Conservation (phyloP, 2,888 invertebrate genomes). For the Endotricha flammealis region DNA sequence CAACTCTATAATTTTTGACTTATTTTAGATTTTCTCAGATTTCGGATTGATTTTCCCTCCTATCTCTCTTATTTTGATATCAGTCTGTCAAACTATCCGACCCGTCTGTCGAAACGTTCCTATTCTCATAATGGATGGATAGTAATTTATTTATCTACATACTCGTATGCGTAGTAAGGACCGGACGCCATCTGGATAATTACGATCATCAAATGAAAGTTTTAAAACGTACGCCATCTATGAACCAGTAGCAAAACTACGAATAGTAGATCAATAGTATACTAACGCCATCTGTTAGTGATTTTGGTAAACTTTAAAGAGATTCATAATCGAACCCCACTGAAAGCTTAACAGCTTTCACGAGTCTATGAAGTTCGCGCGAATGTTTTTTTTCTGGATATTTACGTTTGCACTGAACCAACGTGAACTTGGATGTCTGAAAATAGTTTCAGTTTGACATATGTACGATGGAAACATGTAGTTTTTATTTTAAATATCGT, state of each 20-base stretch:
- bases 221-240: background rate
- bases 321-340: conserved; percentile 21
- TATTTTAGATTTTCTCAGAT: too few relatives aligned
- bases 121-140: too few relatives aligned
- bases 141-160: too few relatives aligned
- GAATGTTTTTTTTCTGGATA: conserved; percentile 36
- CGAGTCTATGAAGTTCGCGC: conserved; percentile 18
- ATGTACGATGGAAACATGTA: conserved; percentile 71
- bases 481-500: conserved; percentile 69
- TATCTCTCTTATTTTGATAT: too few relatives aligned
- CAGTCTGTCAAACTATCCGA: too few relatives aligned
- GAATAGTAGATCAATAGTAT: background rate
- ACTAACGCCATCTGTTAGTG: background rate
- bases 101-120: too few relatives aligned
- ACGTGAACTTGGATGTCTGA: conserved; percentile 70
- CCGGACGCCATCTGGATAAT: too few relatives aligned
- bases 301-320: background rate
- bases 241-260: background rate
- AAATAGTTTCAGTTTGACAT: conserved; percentile 77
- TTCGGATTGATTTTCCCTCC: too few relatives aligned
- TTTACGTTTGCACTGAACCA: conserved; percentile 55
- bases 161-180: too few relatives aligned
- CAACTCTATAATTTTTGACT: too few relatives aligned
- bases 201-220: too few relatives aligned
- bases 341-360: too few relatives aligned